These are phyloP conservation scores for Macrotus californicus DNA, from an alignment of 2,113 vertebrate genomes.

Conservation along the genomic window DNA sequence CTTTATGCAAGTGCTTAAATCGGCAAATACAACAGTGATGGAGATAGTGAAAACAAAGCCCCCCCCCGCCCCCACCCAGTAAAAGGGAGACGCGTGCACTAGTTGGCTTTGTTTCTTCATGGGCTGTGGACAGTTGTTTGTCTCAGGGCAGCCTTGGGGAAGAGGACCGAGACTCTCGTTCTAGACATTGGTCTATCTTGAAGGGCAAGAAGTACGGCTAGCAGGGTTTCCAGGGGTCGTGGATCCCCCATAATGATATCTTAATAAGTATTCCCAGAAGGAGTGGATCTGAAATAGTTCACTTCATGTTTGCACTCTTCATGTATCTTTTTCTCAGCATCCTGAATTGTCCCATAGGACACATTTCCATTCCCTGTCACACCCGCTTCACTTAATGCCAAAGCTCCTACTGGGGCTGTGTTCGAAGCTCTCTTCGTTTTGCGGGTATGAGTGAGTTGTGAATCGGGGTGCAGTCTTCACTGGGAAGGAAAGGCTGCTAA, in stretches of 20 bases:
- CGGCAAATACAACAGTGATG: background rate
- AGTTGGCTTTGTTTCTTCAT: background rate
- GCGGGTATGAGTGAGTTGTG: background rate
- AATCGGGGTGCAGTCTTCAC: background rate
- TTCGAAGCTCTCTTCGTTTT: background rate
- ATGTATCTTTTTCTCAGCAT: background rate
- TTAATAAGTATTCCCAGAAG: background rate
- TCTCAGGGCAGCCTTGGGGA: background rate
- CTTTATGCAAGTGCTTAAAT: background rate
- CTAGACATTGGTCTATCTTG: background rate
- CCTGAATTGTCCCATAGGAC: background rate
- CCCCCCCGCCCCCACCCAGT: no score
- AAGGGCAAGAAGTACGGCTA: background rate
- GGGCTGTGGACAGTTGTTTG: background rate
- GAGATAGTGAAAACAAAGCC: background rate
- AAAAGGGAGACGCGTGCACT: background rate
- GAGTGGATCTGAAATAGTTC: background rate
- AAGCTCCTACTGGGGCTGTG: background rate
- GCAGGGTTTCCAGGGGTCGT: background rate
- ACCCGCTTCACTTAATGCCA: background rate
- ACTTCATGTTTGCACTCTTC: background rate
- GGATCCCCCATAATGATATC: background rate
- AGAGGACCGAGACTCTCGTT: background rate
- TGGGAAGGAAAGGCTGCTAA: background rate
- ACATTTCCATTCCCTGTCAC: background rate